These are phyloP conservation scores for Pimephales promelas DNA, from an alignment of 2,113 vertebrate species.

Conservation along the genomic window DNA sequence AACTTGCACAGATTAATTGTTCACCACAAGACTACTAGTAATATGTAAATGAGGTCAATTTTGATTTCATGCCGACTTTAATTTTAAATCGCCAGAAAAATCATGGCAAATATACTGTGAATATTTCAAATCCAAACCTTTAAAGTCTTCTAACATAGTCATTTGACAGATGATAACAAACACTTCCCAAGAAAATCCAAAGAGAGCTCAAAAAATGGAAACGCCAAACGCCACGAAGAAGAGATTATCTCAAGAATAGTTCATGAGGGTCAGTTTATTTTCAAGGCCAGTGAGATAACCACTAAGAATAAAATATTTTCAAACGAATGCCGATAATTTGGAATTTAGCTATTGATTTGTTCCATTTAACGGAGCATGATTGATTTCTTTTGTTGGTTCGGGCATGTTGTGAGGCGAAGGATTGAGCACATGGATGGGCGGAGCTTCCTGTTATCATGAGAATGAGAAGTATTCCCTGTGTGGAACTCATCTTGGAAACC, in stretches of 20 bases:
- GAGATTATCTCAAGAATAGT: background rate
- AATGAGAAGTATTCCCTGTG: background rate
- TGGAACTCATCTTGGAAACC: too few relatives aligned
- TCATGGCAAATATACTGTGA: background rate
- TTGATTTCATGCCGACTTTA: background rate
- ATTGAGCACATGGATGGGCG: background rate
- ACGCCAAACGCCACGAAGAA: background rate
- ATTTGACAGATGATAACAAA: background rate
- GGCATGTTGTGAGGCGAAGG: background rate
- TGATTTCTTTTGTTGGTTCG: constrained; percentile 11
- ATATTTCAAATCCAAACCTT: background rate
- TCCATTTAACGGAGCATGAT: background rate
- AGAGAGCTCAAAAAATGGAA: background rate
- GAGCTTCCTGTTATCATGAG: constrained; percentile 9
- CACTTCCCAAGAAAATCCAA: background rate
- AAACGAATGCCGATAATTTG: background rate
- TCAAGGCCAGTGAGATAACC: background rate
- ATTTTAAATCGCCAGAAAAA: background rate
- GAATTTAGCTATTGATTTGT: constrained; percentile 12
- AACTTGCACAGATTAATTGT: too few relatives aligned
- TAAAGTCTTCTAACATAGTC: background rate
- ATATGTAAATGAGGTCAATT: too few relatives aligned
- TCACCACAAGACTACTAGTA: too few relatives aligned
- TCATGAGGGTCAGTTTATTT: background rate
- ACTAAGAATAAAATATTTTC: background rate